These are phyloP conservation scores for Ambastaia sidthimunki DNA, from an alignment of 2,797 vertebrate species.

Conservation along the genomic window DNA sequence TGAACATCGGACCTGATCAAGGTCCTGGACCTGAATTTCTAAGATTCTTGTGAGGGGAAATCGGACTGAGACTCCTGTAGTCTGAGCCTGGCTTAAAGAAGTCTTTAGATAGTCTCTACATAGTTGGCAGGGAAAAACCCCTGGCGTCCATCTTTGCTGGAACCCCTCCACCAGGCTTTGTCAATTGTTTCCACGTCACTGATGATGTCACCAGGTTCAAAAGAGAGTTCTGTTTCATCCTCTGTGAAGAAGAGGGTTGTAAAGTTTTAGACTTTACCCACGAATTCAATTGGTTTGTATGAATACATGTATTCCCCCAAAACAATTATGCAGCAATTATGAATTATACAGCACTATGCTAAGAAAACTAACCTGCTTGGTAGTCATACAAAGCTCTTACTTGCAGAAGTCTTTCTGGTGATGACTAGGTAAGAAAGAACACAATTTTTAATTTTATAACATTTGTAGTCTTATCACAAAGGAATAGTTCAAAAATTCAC, in stretches of 20 bases:
- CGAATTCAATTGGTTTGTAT: background rate
- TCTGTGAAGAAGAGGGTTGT: slow-evolving; percentile 66
- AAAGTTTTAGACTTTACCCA: background rate
- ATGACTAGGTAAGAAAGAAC: slow-evolving; percentile 59
- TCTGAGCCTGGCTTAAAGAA: background rate
- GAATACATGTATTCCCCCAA: background rate
- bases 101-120: slow-evolving; percentile 77
- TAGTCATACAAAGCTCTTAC: slow-evolving; percentile 82
- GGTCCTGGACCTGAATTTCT: no score
- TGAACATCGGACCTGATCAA: no score
- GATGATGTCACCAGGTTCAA: slow-evolving; percentile 82
- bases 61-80: no score
- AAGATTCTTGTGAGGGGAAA: no score
- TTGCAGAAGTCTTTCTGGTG: slow-evolving; percentile 69
- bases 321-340: background rate
- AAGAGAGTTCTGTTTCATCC: slow-evolving; percentile 81
- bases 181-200: slow-evolving; percentile 79
- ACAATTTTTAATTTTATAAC: background rate
- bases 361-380: slow-evolving; percentile 78
- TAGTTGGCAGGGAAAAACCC: slow-evolving; percentile 83
- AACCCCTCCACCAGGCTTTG: slow-evolving; percentile 83
- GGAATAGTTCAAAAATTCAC: background rate
- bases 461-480: no score
- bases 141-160: slow-evolving; percentile 80
- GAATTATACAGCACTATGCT: slow-evolving; percentile 60